phyloP scores from a whole-genome alignment of 2,113 vertebrate species.

The Archilochus colubris region DNA sequence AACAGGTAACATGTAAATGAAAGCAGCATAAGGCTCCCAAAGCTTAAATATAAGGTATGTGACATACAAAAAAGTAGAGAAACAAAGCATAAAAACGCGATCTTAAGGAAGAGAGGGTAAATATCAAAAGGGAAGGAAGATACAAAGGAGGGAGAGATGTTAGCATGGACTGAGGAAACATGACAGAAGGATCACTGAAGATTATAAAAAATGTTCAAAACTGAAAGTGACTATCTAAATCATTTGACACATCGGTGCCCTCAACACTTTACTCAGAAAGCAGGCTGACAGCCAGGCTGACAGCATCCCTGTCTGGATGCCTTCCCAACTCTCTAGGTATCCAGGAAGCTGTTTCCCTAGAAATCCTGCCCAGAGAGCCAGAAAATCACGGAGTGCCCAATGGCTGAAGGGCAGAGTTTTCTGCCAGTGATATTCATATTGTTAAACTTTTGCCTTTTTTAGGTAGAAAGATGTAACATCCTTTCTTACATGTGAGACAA shows the following conservation, averaged over 20 bases:
- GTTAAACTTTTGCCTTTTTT: neutral
- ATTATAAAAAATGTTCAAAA: neutral
- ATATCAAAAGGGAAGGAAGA: neutral
- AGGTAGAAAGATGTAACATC: neutral
- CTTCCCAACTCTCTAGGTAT: slow-evolving; percentile 10
- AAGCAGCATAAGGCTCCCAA: neutral
- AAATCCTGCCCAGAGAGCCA: neutral
- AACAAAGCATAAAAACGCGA: neutral
- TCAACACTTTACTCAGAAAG: neutral
- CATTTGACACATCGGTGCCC: neutral
- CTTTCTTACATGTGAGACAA: neutral
- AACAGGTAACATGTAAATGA: neutral
- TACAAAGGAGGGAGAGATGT: neutral
- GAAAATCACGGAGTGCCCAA: neutral
- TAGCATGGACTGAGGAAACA: neutral
- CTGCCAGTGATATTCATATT: neutral
- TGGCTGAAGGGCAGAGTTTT: neutral
- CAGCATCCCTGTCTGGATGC: neutral
- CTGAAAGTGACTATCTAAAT: neutral
- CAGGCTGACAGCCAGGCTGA: neutral
- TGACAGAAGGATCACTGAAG: neutral
- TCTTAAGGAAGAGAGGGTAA: neutral
- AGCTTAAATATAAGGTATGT: neutral
- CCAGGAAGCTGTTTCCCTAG: neutral
- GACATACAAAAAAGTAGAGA: neutral